Evolutionary conservation across 1,140 invertebrate genomes (phyloP).

Genomic region (Coenobita brevimanus): DNA sequence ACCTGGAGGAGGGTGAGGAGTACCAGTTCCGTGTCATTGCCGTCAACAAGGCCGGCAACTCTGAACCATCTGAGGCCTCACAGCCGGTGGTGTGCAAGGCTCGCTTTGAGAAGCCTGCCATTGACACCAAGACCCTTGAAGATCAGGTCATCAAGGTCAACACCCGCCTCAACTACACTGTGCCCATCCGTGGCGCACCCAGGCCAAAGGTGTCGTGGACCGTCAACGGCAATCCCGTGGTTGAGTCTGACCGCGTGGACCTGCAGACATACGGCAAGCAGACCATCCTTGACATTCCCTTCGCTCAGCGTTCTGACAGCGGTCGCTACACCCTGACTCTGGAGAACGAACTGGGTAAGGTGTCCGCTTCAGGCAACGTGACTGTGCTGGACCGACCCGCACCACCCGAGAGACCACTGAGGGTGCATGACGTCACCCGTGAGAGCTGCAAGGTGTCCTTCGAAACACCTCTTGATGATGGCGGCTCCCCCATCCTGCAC

Average conservation of each 20-base stretch:
- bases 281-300: slow-evolving; percentile 90
- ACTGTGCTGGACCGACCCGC: slow-evolving; percentile 91
- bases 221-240: slow-evolving; percentile 86
- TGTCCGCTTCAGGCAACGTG: slow-evolving; percentile 87
- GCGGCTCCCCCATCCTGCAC: slow-evolving; percentile 94
- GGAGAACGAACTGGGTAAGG: slow-evolving; percentile 88
- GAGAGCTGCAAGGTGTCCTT: slow-evolving; percentile 90
- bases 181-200: slow-evolving; percentile 83
- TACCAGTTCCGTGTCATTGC: slow-evolving; percentile 98
- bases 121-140: slow-evolving; percentile 87
- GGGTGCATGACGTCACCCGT: slow-evolving; percentile 89
- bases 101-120: slow-evolving; percentile 79
- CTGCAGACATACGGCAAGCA: slow-evolving; percentile 83
- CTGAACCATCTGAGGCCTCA: slow-evolving; percentile 95
- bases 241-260: slow-evolving; percentile 80
- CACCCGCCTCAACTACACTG: slow-evolving; percentile 89
- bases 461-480: slow-evolving; percentile 89
- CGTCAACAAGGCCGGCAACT: slow-evolving; percentile 95
- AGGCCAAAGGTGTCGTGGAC: slow-evolving; percentile 83
- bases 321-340: slow-evolving; percentile 89
- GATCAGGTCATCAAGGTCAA: slow-evolving; percentile 93
- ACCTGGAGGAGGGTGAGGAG: slow-evolving; percentile 92
- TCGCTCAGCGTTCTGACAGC: slow-evolving; percentile 85
- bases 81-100: slow-evolving; percentile 85
- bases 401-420: slow-evolving; percentile 88